Evolutionary conservation across 2,797 vertebrate genomes (phyloP), one percentile per base, ranked within the genome.

Genomic region (Sebastes melanostomus): DNA sequence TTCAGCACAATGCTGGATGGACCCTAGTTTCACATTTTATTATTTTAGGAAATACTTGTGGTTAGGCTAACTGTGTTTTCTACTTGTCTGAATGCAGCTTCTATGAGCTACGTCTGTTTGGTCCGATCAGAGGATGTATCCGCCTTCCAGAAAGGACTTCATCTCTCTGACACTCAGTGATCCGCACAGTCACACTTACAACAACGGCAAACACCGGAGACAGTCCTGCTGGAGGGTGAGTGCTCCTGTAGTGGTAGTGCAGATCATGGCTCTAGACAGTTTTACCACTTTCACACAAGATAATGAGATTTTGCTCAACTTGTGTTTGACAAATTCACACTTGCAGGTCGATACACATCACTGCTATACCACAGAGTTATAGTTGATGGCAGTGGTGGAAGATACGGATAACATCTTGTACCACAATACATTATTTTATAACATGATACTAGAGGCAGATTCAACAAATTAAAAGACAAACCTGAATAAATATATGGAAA

Each of bases 141-240:
- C 96, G 0, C 95, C 97, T 18, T 93, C 96, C 78, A 96, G 94
- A 73, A 96, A 97, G 88, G 98, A 98, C 89, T 99, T 98, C 90
- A 96, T 98, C 86, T 97, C 97, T 66, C 93, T 99, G 91, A 97
- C 96, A 1, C 95, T 99, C 83, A 94, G 93, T 84, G 93, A 96
- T 22, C 92, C 93, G 22, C 94, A 95, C 81, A 87, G 89, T 46
- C 66, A 83, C 36, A 67, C 93, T 76, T 97, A 97, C 92, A 97
- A 96, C 88, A 97, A 97, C 78, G 96, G 94, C 90, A 98, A 97
- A 87, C 96, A 96, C 89, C 93, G 97, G 78, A 93, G 96, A 62
- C 97, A 96, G 90, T 98, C 97, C 54, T 99, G 96, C 91, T 98
- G 96, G 97, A 94, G 98, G 97, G 98, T 98, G 90, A 96, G 97